Evolutionary conservation across 1,140 invertebrate genomes (phyloP).

Genomic region (Stegodyphus dumicola): DNA sequence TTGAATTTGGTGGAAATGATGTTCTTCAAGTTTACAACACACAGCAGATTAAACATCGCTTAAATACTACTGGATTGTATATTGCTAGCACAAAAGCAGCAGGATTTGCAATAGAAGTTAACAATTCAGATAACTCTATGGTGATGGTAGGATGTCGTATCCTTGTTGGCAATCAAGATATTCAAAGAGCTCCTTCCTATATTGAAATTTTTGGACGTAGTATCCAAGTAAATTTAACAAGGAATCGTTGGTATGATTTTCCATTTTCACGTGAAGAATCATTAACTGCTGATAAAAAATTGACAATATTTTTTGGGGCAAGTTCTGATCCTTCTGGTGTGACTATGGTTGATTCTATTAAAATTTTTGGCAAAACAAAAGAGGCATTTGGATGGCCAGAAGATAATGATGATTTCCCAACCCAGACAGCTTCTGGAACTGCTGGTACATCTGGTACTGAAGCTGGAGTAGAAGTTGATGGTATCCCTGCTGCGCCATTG

Average conservation of each 20-base stretch:
- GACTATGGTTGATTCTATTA: constrained; percentile 93
- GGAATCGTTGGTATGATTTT: constrained; percentile 94
- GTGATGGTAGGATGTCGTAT: constrained; percentile 86
- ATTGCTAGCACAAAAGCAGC: constrained; percentile 87
- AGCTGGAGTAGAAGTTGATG: constrained; percentile 59
- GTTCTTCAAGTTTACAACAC: constrained; percentile 94
- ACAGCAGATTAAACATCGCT: constrained; percentile 91
- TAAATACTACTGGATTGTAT: constrained; percentile 91
- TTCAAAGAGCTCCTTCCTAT: constrained; percentile 83
- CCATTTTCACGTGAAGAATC: constrained; percentile 95
- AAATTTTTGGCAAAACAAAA: constrained; percentile 94
- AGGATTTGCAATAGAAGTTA: constrained; percentile 90
- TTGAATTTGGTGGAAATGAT: constrained; percentile 96
- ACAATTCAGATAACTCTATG: constrained; percentile 85
- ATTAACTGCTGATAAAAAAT: constrained; percentile 89
- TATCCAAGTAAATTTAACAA: constrained; percentile 78
- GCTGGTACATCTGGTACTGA: constrained; percentile 29
- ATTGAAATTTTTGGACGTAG: constrained; percentile 88
- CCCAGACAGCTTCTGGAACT: constrained; percentile 63
- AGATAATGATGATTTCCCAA: constrained; percentile 85
- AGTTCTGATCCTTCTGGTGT: constrained; percentile 87
- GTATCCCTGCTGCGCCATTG: constrained; percentile 62
- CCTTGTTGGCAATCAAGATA: constrained; percentile 86
- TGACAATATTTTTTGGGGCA: constrained; percentile 86
- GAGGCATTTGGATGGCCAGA: constrained; percentile 97